Conservation (phyloP, 35 echinoderm and acorn worm genomes). For the Patiria miniata region DNA sequence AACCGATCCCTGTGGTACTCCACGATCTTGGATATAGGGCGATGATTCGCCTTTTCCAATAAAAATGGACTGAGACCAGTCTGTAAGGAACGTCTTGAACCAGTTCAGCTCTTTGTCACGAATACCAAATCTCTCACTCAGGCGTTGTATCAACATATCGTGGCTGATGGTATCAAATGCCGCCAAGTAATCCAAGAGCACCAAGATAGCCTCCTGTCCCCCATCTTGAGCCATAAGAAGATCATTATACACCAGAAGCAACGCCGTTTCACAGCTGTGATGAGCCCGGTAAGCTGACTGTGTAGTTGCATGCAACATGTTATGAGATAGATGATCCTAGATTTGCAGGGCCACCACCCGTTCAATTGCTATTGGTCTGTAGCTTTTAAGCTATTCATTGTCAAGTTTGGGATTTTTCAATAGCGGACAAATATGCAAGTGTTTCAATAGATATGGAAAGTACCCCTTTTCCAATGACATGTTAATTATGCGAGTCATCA, state of each 20-base stretch:
- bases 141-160: not conserved
- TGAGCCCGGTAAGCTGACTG: too few species aligned
- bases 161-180: constrained; percentile 37
- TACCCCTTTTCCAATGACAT: not conserved
- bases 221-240: too few species aligned
- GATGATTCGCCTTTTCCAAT: constrained; percentile 28
- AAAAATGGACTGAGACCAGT: constrained; percentile 30
- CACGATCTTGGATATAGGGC: not conserved
- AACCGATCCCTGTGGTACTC: constrained; percentile 52
- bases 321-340: constrained; percentile 34
- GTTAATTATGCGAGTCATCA: not conserved
- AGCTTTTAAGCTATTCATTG: not conserved
- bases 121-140: not conserved
- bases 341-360: not conserved
- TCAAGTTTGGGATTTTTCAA: not conserved
- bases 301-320: constrained; percentile 29
- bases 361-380: not conserved
- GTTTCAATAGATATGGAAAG: not conserved
- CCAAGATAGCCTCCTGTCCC: constrained; percentile 10
- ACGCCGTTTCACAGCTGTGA: too few species aligned
- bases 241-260: too few species aligned
- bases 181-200: constrained; percentile 7
- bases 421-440: not conserved
- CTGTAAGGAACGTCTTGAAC: constrained; percentile 46
- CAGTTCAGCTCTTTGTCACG: not conserved